Conservation (phyloP, 2,888 invertebrate species). For the Alentia gelatinosa region DNA sequence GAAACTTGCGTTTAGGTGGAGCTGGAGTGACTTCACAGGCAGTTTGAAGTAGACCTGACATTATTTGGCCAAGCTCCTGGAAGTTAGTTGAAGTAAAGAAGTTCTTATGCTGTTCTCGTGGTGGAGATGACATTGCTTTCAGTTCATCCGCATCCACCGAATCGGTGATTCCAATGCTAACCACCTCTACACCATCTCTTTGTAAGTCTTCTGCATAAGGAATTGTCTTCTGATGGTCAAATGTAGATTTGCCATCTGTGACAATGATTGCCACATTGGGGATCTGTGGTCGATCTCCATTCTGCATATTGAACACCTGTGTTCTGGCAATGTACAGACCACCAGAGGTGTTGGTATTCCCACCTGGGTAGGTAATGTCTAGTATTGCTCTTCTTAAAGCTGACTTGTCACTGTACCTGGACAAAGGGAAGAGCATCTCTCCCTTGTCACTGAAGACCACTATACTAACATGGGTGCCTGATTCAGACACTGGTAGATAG, state of each 20-base stretch:
- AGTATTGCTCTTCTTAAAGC: not conserved
- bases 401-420: not conserved
- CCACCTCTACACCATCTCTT: constrained; percentile 7
- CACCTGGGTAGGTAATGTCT: not conserved
- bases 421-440: constrained; percentile 12
- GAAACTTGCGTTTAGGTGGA: not conserved
- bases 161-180: constrained; percentile 48
- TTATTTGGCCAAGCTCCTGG: not conserved
- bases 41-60: not conserved
- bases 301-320: not conserved
- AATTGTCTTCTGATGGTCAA: constrained; percentile 45
- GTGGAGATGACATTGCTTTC: constrained; percentile 51
- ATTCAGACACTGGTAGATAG: not conserved
- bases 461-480: not conserved
- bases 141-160: constrained; percentile 50
- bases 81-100: constrained; percentile 50
- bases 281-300: constrained; percentile 45
- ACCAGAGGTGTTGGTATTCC: constrained; percentile 27
- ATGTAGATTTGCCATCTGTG: constrained; percentile 57
- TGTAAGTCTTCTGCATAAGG: constrained; percentile 35
- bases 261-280: constrained; percentile 35
- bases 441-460: not conserved
- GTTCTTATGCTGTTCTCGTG: constrained; percentile 28
- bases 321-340: not conserved
- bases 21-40: not conserved